phyloP scores from a whole-genome alignment of 2,888 invertebrate species.

The Diaprepes abbreviatus region DNA sequence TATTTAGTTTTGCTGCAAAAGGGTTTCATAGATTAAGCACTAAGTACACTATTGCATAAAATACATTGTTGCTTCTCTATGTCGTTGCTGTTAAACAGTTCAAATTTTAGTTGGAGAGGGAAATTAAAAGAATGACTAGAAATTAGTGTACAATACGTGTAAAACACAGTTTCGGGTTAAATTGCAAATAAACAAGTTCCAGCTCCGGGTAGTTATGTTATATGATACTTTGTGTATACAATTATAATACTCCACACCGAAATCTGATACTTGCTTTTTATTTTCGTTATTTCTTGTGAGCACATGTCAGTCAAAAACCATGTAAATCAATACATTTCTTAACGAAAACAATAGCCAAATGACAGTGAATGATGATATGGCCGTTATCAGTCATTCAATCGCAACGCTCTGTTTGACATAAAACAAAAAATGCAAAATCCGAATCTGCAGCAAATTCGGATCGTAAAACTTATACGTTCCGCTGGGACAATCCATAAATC shows the following conservation, averaged over 20 bases:
- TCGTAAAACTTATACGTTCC: constrained; percentile 33
- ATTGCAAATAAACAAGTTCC: background rate
- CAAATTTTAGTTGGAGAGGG: no score
- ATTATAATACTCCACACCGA: constrained; percentile 9
- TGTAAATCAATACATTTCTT: constrained; percentile 44
- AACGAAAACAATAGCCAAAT: constrained; percentile 58
- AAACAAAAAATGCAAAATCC: constrained; percentile 40
- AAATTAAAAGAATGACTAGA: no score
- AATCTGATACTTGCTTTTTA: constrained; percentile 20
- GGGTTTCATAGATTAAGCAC: no score
- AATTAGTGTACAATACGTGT: no score
- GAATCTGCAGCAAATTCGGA: constrained; percentile 27
- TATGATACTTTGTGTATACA: constrained; percentile 23
- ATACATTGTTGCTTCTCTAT: no score
- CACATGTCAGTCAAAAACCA: constrained; percentile 33
- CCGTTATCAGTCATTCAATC: constrained; percentile 54
- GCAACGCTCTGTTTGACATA: constrained; percentile 30
- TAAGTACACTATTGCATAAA: no score
- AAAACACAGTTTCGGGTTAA: no score
- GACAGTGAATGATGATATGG: constrained; percentile 59
- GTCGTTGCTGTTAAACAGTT: no score
- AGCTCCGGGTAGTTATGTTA: constrained; percentile 17
- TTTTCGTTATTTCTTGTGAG: constrained; percentile 26
- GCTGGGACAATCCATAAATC: constrained; percentile 58
- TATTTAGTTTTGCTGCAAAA: no score